phyloP scores from a whole-genome alignment of 2,797 vertebrate genomes.

The Oceanodroma leucorhoa region DNA sequence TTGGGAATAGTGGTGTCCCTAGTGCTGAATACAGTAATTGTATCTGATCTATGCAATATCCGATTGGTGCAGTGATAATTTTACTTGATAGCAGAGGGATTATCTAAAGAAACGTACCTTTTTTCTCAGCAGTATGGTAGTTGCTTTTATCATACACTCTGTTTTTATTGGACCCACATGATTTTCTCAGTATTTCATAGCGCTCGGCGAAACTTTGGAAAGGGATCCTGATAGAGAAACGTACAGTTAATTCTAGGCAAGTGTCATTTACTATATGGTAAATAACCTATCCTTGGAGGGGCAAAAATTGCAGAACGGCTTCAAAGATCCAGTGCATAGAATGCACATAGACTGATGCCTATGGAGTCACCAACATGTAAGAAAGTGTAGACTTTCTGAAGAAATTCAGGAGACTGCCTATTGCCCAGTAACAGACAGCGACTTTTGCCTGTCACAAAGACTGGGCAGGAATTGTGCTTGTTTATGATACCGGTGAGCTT shows the following conservation, averaged over 20 bases:
- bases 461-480: not conserved
- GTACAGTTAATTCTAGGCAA: not conserved
- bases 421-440: not conserved
- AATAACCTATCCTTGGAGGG: not conserved
- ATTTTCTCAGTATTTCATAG: conserved; percentile 80
- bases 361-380: not conserved
- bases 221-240: conserved; percentile 80
- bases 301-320: not conserved
- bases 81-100: not conserved
- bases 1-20: not conserved
- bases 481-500: not conserved
- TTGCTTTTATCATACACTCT: not conserved
- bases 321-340: not conserved
- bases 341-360: not conserved
- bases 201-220: conserved; percentile 86
- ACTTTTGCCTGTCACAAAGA: not conserved
- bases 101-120: not conserved
- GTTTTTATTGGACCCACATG: not conserved
- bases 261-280: not conserved
- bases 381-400: not conserved
- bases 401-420: not conserved
- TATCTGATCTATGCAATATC: accelerated
- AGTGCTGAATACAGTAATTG: not conserved
- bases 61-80: not conserved
- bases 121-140: not conserved